phyloP scores from a whole-genome alignment of 2,113 vertebrate genomes.

The Ammodytes dubius region DNA sequence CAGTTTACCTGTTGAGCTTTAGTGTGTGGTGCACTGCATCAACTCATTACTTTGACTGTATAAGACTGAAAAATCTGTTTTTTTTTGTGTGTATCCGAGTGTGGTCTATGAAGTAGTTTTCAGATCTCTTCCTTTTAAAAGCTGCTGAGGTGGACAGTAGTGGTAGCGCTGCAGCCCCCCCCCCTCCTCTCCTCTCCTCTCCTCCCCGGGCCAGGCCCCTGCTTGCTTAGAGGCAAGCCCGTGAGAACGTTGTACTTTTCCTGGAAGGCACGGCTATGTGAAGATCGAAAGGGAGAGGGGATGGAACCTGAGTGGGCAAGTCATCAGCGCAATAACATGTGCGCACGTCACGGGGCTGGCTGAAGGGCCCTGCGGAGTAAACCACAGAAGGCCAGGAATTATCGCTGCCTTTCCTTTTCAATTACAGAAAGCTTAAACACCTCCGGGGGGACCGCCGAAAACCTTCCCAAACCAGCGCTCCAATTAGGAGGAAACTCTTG shows the following conservation, averaged over 20 bases:
- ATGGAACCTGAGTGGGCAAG: constrained; percentile 77
- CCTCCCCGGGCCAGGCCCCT: constrained; percentile 61
- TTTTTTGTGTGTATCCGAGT: neutral
- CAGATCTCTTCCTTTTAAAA: constrained; percentile 38
- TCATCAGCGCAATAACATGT: constrained; percentile 80
- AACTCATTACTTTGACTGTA: too few relatives aligned
- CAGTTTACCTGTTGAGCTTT: too few relatives aligned
- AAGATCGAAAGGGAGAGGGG: constrained; percentile 62
- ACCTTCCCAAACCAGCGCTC: constrained; percentile 59
- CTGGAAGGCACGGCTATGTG: constrained; percentile 78
- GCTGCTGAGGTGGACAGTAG: constrained; percentile 44
- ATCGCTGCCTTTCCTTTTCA: constrained; percentile 79
- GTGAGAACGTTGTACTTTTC: constrained; percentile 79
- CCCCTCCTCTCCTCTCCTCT: constrained; percentile 27
- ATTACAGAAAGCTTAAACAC: constrained; percentile 78
- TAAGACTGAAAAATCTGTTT: constrained; percentile 17
- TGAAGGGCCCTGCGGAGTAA: constrained; percentile 68
- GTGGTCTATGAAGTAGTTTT: constrained; percentile 22
- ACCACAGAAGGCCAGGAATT: constrained; percentile 77
- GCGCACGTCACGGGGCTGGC: constrained; percentile 78
- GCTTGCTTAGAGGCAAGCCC: constrained; percentile 50
- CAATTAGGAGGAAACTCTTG: constrained; percentile 77
- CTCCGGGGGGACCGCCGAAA: constrained; percentile 59
- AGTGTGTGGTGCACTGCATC: neutral
- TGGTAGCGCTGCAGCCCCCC: constrained; percentile 30